A percentile compares a stretch with the other conserved stretches of the same genome.
Evolutionary conservation across 2,113 vertebrate species (phyloP).

Genomic region (Cyphomyrus discorhynchus): DNA sequence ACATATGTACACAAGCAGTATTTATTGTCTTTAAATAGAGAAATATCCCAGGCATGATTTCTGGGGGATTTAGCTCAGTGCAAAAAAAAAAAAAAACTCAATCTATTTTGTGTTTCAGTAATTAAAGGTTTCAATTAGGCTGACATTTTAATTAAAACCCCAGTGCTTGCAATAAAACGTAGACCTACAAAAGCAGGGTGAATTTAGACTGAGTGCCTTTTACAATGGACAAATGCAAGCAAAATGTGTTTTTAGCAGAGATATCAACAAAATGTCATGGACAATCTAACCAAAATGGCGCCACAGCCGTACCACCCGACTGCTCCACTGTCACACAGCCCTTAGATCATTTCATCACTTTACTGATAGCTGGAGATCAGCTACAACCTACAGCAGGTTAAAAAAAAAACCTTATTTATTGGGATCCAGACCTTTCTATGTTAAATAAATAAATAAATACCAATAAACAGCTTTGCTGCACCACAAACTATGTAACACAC

Average conservation of each 20-base stretch:
- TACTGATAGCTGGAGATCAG: background rate
- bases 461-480: background rate
- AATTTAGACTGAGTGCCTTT: background rate
- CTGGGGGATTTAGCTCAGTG: background rate
- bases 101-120: constrained; percentile 3
- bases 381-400: background rate
- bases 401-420: background rate
- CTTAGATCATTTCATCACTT: background rate
- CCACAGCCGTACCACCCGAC: background rate
- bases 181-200: background rate
- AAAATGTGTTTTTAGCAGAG: background rate
- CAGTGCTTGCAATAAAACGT: background rate
- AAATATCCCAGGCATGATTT: background rate
- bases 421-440: background rate
- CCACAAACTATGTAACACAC: background rate
- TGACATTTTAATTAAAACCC: constrained; percentile 12
- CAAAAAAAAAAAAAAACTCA: background rate
- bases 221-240: background rate
- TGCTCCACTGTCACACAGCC: background rate
- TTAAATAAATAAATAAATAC: background rate
- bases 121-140: background rate
- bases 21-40: background rate
- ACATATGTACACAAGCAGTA: background rate
- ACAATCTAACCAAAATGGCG: background rate
- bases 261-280: background rate